These are phyloP conservation scores for Lissocephala sabroskyi DNA, from an alignment of 2,888 invertebrate genomes.

Conservation along the genomic window DNA sequence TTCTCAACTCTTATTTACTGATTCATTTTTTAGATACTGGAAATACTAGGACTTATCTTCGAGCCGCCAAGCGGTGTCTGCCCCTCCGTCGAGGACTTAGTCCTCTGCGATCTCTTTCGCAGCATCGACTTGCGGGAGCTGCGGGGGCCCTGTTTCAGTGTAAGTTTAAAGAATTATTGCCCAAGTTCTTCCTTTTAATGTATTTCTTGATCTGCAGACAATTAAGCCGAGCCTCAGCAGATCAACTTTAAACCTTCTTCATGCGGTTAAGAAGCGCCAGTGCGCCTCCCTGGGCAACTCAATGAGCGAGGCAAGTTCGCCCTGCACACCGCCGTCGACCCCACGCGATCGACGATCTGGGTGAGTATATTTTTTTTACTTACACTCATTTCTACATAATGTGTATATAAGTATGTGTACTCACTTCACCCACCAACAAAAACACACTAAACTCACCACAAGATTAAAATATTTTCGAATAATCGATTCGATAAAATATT, in stretches of 20 bases:
- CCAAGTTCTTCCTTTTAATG: no score
- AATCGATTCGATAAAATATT: no score
- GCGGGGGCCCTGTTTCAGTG: conserved; percentile 85
- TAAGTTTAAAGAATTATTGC: conserved; percentile 73
- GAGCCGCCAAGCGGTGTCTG: conserved; percentile 78
- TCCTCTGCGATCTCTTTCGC: conserved; percentile 87
- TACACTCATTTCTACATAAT: conserved; percentile 10
- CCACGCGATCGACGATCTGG: conserved; percentile 71
- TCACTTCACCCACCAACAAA: conserved; percentile 9
- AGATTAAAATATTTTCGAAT: no score
- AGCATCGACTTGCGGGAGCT: conserved; percentile 91
- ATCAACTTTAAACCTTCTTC: conserved; percentile 71
- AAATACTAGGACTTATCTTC: conserved; percentile 85
- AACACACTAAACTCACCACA: no score
- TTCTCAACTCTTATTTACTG: background rate
- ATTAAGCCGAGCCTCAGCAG: conserved; percentile 72
- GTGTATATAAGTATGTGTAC: no score
- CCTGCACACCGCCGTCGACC: conserved; percentile 72
- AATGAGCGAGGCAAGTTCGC: conserved; percentile 72
- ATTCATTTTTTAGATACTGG: conserved; percentile 77
- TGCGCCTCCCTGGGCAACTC: conserved; percentile 71
- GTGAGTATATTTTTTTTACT: conserved; percentile 52
- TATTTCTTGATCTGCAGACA: conserved; percentile 52
- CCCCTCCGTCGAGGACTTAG: conserved; percentile 85
- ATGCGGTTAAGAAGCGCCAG: conserved; percentile 72